Base-by-base conservation (phyloP, 2,113 vertebrate species). In the Rhegmatorhina hoffmannsi region DNA sequence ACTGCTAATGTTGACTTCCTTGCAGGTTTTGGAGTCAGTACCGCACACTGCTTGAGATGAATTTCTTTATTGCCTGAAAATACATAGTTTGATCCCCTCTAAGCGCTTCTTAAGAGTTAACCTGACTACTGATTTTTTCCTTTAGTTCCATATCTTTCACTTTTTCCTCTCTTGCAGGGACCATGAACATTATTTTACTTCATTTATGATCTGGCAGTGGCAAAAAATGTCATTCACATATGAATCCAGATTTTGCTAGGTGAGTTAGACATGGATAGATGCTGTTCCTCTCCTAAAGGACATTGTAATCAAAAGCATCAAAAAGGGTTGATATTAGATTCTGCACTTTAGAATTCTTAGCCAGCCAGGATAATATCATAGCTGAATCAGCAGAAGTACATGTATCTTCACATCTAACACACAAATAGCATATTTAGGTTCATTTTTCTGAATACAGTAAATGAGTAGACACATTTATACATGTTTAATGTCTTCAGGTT, bases 21-120 rank as follows among this genome's bases (percentile, higher is more conserved):
- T 86, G 17, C 49, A 85, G 28, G 3, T 94, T 95, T 78, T 76
- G 47, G n/a, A 87, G 68, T 46, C 26, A 46, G 18, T 40, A 92
- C 29, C 20, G 55, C 36, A 69, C 36, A 63, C 26, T 21, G 23
- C 31, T 90, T 76, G 50, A 92, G 79, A 81, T 87, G 23, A 92
- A 94, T 74, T 19, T 87, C 26, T 78, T 68, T 38, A 52, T 74
- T 93, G 34, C 34, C n/a, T 93, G 33, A 90, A 93, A 90, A 81
- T 24, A 63, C 8, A 13, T 31, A 49, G 33, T 44, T 78, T 78
- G 19, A 28, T 60, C 12, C 17, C 13, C 59, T 90, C 40, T 59
- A 60, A 75, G 33, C 64, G 13, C 34, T 78, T 59, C 64, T 49
- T 70, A 78, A 75, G 60, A 84, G 21, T 59, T 75, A 52, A 13